Evolutionary conservation across 1,140 invertebrate genomes (phyloP), one percentile per base, ranked within the genome.

Genomic region (Plectus sambesii): DNA sequence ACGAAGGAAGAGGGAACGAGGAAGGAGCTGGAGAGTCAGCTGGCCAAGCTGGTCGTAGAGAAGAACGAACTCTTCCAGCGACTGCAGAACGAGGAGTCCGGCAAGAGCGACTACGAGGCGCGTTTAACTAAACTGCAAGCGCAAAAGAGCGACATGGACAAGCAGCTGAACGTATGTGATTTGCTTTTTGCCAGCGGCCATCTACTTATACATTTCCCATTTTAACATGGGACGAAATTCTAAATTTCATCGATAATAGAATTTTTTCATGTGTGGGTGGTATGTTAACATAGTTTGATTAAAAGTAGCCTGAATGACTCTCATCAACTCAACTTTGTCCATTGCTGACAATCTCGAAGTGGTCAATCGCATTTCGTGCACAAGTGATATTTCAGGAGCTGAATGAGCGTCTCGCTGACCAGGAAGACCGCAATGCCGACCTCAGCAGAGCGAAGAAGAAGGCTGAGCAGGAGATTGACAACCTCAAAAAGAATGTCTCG

Each of bases 1-100:
- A 85, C 85, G 64, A 84, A 83, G 70, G 88, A 93, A 75, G 85
- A 89, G 71, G 92, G 93, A 69, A 78, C 86, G 59, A 83, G 92
- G 71, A 97, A 97, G 74, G 89, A 98, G 71, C 74, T 96, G 51
- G n/a, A n/a, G n/a, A n/a, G 79, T 23, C 61, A 67, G 39, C 53
- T 68, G 37, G 55, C 64, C 42, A 51, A 53, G 12, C 73, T 94
- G 38, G 75, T 90, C 57, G 78, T 85, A 50, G 90, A 97, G 73
- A 97, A 97, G 80, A 90, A 87, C 61, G 81, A 83, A 41, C 76
- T 98, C 47, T 78, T 90, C 68, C 71, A 81, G 58, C 80, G 79
- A 61, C 78, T 99, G 50, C 88, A 96, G 70, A 82, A 87, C 60
- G 88, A 94, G 73, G 86, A 88, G 72, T 84, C 85, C 59, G 79